Evolutionary conservation across 2,888 invertebrate genomes (phyloP).

Genomic region (Pheosia gnoma): DNA sequence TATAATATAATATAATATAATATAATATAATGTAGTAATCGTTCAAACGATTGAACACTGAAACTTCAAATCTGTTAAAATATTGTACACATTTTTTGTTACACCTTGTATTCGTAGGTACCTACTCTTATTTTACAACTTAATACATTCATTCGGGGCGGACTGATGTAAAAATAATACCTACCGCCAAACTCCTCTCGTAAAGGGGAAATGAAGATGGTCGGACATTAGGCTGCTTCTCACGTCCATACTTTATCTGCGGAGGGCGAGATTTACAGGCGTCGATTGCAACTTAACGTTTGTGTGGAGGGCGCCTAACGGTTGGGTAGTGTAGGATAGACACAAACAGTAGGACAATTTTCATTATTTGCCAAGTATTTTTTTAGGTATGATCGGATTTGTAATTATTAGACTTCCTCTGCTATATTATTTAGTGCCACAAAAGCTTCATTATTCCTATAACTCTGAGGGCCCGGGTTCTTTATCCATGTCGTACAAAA

Average conservation of each 20-base stretch:
- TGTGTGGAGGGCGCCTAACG: slow-evolving; percentile 46
- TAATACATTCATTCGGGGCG: slow-evolving; percentile 37
- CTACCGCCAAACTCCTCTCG: slow-evolving; percentile 25
- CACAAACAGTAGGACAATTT: slow-evolving; percentile 6
- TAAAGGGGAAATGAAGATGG: slow-evolving; percentile 43
- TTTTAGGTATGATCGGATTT: too few relatives aligned
- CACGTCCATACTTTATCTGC: slow-evolving; percentile 62
- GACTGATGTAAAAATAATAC: slow-evolving; percentile 27
- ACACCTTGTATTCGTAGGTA: too few relatives aligned
- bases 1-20: too few relatives aligned
- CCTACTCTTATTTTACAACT: slow-evolving; percentile 19
- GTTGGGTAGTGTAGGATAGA: slow-evolving; percentile 11
- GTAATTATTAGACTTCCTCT: too few relatives aligned
- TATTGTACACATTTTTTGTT: too few relatives aligned
- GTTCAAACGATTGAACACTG: too few relatives aligned
- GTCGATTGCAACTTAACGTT: slow-evolving; percentile 52
- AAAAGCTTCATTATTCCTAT: too few relatives aligned
- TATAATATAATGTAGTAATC: too few relatives aligned
- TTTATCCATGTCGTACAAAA: too few relatives aligned
- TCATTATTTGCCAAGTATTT: background rate
- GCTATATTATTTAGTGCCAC: too few relatives aligned
- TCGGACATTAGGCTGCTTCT: slow-evolving; percentile 48
- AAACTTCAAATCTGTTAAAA: too few relatives aligned
- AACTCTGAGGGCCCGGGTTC: too few relatives aligned
- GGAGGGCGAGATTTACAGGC: slow-evolving; percentile 54